Percentiles rank a stretch among this genome's conserved stretches.
Conservation (phyloP, 64 coral and sea anemone species). For the Montipora foliosa region DNA sequence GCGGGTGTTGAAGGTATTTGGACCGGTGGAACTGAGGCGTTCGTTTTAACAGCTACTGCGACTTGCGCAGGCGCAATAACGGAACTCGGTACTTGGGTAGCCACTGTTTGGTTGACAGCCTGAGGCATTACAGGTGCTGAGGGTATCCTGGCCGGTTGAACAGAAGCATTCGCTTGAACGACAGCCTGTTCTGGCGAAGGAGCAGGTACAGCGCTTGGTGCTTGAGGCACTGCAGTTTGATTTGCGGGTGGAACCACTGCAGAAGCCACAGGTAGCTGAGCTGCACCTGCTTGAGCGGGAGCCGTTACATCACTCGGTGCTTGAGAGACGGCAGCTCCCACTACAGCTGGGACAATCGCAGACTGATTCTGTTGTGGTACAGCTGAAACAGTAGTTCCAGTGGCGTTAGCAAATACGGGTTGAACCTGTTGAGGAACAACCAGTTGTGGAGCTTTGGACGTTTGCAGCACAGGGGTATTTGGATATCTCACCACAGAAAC, state of each 20-base stretch:
- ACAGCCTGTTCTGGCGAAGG: neutral
- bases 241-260: neutral
- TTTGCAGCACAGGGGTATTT: neutral
- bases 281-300: too few relatives aligned
- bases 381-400: neutral
- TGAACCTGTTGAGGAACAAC: neutral
- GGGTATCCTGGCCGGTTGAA: neutral
- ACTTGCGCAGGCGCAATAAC: neutral
- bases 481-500: neutral
- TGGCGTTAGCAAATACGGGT: neutral
- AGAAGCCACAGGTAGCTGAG: neutral
- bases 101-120: neutral
- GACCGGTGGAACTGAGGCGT: neutral
- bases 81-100: neutral
- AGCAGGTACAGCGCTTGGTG: neutral
- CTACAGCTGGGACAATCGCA: neutral
- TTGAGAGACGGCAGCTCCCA: conserved; percentile 7
- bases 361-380: neutral
- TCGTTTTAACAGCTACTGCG: neutral
- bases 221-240: conserved; percentile 11
- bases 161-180: neutral
- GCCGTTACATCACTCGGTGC: neutral
- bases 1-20: neutral
- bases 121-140: neutral
- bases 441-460: neutral